Evolutionary conservation across 2,113 vertebrate species (phyloP), one percentile per base, ranked within the genome.

Genomic region (Podilymbus podiceps): DNA sequence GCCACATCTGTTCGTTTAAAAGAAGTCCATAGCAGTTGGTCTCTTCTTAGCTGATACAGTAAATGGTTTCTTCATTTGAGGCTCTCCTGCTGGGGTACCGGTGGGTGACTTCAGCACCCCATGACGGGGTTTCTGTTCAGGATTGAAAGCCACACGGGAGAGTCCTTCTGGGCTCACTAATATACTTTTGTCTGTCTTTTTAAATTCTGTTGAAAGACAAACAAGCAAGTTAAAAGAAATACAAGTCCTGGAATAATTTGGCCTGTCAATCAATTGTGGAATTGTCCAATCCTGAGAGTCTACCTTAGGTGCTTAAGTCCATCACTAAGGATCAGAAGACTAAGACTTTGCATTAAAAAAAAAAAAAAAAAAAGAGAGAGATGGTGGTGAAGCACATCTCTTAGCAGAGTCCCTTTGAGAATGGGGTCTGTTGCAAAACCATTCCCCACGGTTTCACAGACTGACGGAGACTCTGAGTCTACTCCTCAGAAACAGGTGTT

Each of bases 71-170:
- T 91, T 96, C 46, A 77, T 40, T 33, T 86, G 91, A 8, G 76
- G 58, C 2, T 92, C 66, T 78, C 85, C 85, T 91, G 85, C 22
- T 1, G 97, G 96, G 3, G 96, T 95, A 40, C 77, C 62, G 14
- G 90, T 16, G 6, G 98, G 96, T 8, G 98, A 98, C 97, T 99
- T 99, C 71, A 99, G 95, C 64, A 99, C 99, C 2, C 99, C 98
- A 3, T 98, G 99, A 40, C 88, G 98, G 6, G 99, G 99, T 62
- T 98, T 99, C 97, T 99, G 99, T 53, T 98, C 81, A 8, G 99
- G 99, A 97, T 99, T 99, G 96, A 99, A 99, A 69, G 99, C 98
- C 77, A 99, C 98, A 17, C 99, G 98, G 21, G 98, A 98, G 0
- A 98, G 97, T 31, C 99, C 99, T 1, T 98, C 98, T 8, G 99